phyloP scores from a whole-genome alignment of 2,113 vertebrate genomes.

The Turnix velox region DNA sequence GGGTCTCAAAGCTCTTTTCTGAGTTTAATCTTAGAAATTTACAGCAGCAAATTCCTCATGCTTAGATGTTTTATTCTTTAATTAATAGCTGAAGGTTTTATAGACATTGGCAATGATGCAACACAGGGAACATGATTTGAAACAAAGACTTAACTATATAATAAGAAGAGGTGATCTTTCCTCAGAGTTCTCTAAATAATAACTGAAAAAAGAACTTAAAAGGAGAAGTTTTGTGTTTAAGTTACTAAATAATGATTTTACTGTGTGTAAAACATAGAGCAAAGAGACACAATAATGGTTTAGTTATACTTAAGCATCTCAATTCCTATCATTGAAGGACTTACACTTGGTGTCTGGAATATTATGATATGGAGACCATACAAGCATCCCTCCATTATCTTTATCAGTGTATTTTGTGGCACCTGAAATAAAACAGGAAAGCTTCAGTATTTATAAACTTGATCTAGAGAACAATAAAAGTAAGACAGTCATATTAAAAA shows the following conservation, averaged over 20 bases:
- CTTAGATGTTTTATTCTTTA: background rate
- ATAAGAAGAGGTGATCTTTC: background rate
- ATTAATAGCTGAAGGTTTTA: background rate
- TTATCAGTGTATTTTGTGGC: conserved; percentile 91
- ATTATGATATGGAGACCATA: conserved; percentile 93
- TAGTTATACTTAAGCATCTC: background rate
- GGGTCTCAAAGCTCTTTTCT: background rate
- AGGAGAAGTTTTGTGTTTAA: background rate
- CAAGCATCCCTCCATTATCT: conserved; percentile 95
- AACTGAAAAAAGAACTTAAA: background rate
- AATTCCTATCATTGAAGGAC: conserved; percentile 38
- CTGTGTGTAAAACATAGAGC: background rate
- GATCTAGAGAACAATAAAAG: background rate
- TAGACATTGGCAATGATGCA: background rate
- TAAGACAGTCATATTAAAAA: background rate
- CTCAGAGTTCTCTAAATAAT: background rate
- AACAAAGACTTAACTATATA: background rate
- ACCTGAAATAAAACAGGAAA: conserved; percentile 74
- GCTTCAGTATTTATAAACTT: conserved; percentile 6
- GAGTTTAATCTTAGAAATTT: background rate
- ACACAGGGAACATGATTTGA: background rate
- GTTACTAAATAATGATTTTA: background rate
- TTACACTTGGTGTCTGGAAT: conserved; percentile 91
- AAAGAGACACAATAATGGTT: background rate
- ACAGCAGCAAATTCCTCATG: background rate